Evolutionary conservation across 2,797 vertebrate genomes (phyloP).

Genomic region (Clangula hyemalis): DNA sequence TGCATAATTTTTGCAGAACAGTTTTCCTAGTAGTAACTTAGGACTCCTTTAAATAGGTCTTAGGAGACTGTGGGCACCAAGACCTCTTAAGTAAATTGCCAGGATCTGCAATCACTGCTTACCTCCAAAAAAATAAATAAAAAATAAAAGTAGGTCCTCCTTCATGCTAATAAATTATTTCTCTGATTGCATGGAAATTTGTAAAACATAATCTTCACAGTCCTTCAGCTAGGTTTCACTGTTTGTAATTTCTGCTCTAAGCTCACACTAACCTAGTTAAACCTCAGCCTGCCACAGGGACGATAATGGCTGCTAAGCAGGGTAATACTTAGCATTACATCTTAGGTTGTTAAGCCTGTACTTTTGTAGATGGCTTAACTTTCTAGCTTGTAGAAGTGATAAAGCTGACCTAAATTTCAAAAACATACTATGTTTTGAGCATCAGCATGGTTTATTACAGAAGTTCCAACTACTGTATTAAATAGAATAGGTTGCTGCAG

Average conservation of each 20-base stretch:
- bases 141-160: neutral
- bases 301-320: constrained; percentile 1
- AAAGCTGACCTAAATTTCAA: constrained; percentile 38
- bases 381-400: constrained; percentile 27
- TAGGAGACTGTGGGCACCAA: neutral
- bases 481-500: neutral
- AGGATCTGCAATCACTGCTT: neutral
- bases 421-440: neutral
- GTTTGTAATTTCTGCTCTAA: constrained; percentile 39
- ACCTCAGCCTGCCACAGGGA: neutral
- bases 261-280: constrained; percentile 51
- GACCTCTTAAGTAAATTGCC: neutral
- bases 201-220: neutral
- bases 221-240: neutral
- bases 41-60: neutral
- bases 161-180: neutral
- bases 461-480: neutral
- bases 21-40: neutral
- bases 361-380: constrained; percentile 40
- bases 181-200: neutral
- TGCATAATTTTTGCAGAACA: neutral
- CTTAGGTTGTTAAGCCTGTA: constrained; percentile 18
- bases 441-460: neutral
- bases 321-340: neutral
- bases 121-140: too few species aligned